Evolutionary conservation across 1,140 invertebrate species (phyloP).

Genomic region (Mesaphorura yosii): DNA sequence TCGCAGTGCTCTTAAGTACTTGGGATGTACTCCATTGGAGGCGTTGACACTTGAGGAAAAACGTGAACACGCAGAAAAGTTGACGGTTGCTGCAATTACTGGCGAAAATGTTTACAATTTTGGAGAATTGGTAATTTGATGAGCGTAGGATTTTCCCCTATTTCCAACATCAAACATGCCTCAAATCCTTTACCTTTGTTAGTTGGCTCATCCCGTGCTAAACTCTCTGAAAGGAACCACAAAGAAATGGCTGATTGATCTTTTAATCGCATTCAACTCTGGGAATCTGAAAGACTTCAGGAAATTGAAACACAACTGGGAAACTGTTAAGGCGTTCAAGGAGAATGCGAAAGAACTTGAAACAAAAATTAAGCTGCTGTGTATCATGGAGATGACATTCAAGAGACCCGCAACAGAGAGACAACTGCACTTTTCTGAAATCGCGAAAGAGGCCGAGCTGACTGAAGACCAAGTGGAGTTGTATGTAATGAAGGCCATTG

Average conservation of each 20-base stretch:
- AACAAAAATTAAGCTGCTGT: slow-evolving; percentile 87
- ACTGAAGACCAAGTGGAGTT: slow-evolving; percentile 80
- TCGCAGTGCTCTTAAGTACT: slow-evolving; percentile 80
- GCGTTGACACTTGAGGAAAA: slow-evolving; percentile 53
- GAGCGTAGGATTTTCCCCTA: not conserved
- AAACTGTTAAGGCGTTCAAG: slow-evolving; percentile 72
- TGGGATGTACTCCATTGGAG: slow-evolving; percentile 79
- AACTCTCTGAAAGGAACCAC: slow-evolving; percentile 67
- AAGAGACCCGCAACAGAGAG: slow-evolving; percentile 52
- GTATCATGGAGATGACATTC: slow-evolving; percentile 88
- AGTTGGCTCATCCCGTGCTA: slow-evolving; percentile 87
- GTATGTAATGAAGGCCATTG: slow-evolving; percentile 94
- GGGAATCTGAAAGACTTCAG: slow-evolving; percentile 84
- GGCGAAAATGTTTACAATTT: slow-evolving; percentile 96
- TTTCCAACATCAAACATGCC: not conserved
- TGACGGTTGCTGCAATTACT: slow-evolving; percentile 83
- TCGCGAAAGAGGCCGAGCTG: slow-evolving; percentile 70
- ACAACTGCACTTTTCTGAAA: slow-evolving; percentile 81
- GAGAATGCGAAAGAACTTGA: slow-evolving; percentile 68
- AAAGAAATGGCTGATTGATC: slow-evolving; percentile 77
- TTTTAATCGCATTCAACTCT: slow-evolving; percentile 83
- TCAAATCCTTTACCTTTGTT: slow-evolving; percentile 27
- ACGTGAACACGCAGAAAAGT: slow-evolving; percentile 73
- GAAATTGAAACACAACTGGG: slow-evolving; percentile 65
- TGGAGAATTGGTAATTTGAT: slow-evolving; percentile 66